Base-by-base conservation (phyloP, 2,888 invertebrate genomes). In the Anoncus sp. region DNA sequence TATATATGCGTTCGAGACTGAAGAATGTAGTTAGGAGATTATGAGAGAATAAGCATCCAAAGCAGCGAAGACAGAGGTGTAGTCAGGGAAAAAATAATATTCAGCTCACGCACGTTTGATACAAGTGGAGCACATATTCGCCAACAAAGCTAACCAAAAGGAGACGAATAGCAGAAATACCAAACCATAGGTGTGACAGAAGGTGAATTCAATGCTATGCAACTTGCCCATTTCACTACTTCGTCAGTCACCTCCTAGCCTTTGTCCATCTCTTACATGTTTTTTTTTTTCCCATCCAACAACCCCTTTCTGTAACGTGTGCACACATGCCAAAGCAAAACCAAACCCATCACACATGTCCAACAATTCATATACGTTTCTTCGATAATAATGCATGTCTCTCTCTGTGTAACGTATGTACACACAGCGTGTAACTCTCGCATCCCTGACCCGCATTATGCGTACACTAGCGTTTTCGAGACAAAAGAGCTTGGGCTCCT, bases 401-500 rank as follows among this genome's bases (percentile, higher is more conserved):
- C 20, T 59, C 27, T 69, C 18, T 38, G 43, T 45, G 49, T 45
- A 31, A 47, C 53, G 75, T 65, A 63, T 20, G 53, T 63, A 51
- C 24, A 51, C 24, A 62, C 55, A 38, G 43, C 57, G 55, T 63
- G 53, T 53, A 57, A 40, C 38, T 59, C 70, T 66, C 40, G 76
- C 57, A 74, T 72, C 81, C 79, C 77, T 81, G 82, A 82, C 82
- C 81, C 77, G 81, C 79, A 82, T 82, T 75, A 81, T 77, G 81
- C 77, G 80, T 55, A 67, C 60, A 63, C 73, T 59, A 71, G 87
- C 85, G 83, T 71, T 77, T 79, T 83, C 71, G 85, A 86, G 86
- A 90, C 89, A 88, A 90, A 89, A 89, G 82, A 84, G 67, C 76
- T 67, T 63, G 31, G 31, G 71, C 80, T 81, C 79, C 82, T 77